These are phyloP conservation scores for Ascidia mentula DNA, from an alignment of 23 tunicate genomes.

Conservation along the genomic window DNA sequence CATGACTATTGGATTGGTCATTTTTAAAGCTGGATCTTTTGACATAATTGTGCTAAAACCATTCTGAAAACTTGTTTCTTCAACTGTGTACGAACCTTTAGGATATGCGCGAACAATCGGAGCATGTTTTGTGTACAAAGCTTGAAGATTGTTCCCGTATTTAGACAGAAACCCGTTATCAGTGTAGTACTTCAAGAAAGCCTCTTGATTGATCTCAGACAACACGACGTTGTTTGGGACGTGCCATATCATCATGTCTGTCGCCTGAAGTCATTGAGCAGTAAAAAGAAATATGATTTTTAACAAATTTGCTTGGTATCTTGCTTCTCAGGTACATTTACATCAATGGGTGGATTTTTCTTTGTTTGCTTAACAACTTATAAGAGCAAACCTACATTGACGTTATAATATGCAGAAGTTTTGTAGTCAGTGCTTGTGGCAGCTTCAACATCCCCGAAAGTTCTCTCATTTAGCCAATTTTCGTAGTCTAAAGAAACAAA, in stretches of 20 bases:
- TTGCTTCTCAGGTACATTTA: too few relatives aligned
- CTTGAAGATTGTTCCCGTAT: slow-evolving; percentile 45
- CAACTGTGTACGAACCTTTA: neutral
- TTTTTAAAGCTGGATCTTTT: too few relatives aligned
- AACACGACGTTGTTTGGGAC: slow-evolving; percentile 31
- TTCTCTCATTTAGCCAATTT: neutral
- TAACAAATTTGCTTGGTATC: too few relatives aligned
- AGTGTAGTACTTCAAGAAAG: slow-evolving; percentile 62
- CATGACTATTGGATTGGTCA: too few relatives aligned
- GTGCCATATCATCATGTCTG: slow-evolving; percentile 61
- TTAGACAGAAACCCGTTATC: slow-evolving; percentile 34
- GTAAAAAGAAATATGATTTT: neutral
- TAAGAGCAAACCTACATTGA: neutral
- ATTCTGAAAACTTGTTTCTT: too few relatives aligned
- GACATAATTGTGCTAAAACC: too few relatives aligned
- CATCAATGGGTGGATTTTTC: too few relatives aligned
- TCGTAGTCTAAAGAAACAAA: neutral
- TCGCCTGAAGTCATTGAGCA: slow-evolving; percentile 40
- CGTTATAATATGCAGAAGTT: neutral
- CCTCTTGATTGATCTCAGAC: slow-evolving; percentile 11
- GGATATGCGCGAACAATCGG: neutral
- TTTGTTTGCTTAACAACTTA: too few relatives aligned
- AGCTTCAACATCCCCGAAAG: neutral
- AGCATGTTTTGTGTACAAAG: slow-evolving; percentile 22
- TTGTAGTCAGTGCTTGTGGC: neutral